These are phyloP conservation scores for Mustelus asterias DNA, from an alignment of 2,113 vertebrate species.

Conservation along the genomic window DNA sequence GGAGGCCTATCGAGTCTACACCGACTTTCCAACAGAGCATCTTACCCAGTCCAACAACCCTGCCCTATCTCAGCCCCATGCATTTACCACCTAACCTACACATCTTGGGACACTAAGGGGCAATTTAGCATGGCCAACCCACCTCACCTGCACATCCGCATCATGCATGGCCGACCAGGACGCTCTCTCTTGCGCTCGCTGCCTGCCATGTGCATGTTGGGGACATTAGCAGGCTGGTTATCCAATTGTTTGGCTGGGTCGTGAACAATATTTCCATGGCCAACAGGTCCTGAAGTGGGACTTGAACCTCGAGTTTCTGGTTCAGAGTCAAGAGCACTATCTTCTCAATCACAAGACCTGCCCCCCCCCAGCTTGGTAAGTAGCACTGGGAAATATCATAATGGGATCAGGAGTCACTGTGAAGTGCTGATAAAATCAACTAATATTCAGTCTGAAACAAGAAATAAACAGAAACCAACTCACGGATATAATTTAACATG, in stretches of 20 bases:
- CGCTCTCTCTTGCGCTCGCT: not conserved
- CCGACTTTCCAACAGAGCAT: no score
- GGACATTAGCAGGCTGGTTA: not conserved
- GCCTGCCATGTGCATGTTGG: not conserved
- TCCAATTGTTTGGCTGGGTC: not conserved
- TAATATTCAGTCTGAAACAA: not conserved
- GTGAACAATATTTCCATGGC: not conserved
- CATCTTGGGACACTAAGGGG: no score
- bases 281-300: not conserved
- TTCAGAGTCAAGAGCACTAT: not conserved
- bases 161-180: not conserved
- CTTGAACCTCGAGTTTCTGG: not conserved
- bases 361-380: not conserved
- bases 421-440: not conserved
- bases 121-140: no score
- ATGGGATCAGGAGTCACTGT: not conserved
- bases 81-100: no score
- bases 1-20: no score
- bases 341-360: not conserved
- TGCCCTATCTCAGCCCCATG: no score
- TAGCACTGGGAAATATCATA: not conserved
- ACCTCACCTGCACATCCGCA: not conserved
- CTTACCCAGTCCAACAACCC: no score
- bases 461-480: not conserved
- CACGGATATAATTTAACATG: not conserved